Evolutionary conservation across 1,140 invertebrate species (phyloP).

Genomic region (Micrasema longulum): DNA sequence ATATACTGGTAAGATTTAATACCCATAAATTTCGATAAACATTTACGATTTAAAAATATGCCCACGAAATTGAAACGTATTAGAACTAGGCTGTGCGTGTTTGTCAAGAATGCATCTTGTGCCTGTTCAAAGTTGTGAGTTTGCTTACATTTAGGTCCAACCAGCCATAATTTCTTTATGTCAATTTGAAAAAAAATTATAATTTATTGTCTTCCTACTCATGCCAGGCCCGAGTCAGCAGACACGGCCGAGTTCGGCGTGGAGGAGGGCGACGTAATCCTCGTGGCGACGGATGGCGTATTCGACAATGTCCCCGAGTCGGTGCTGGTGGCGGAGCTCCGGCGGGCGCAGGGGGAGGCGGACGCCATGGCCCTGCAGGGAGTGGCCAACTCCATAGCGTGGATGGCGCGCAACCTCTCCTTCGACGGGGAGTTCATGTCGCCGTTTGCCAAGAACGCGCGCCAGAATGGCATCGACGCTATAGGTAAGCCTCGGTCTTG

Average conservation of each 20-base stretch:
- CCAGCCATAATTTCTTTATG: too few relatives aligned
- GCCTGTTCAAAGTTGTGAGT: too few relatives aligned
- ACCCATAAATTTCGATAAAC: too few relatives aligned
- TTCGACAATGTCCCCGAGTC: conserved; percentile 97
- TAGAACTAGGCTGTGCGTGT: too few relatives aligned
- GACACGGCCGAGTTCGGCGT: conserved; percentile 92
- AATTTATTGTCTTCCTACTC: too few relatives aligned
- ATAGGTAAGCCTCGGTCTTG: too few relatives aligned
- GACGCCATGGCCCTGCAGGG: conserved; percentile 83
- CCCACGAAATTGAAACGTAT: too few relatives aligned
- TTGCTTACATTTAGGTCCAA: too few relatives aligned
- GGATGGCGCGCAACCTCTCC: conserved; percentile 92
- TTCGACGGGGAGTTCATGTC: conserved; percentile 95
- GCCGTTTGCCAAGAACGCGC: conserved; percentile 93
- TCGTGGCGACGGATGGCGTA: conserved; percentile 96
- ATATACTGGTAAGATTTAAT: too few relatives aligned
- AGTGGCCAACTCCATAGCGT: conserved; percentile 93
- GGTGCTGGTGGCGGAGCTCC: conserved; percentile 85
- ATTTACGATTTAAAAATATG: too few relatives aligned
- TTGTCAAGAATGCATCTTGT: too few relatives aligned
- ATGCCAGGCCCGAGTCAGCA: conserved; percentile 87
- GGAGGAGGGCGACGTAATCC: conserved; percentile 94
- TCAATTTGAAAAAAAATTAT: too few relatives aligned
- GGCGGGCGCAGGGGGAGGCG: conserved; percentile 66
- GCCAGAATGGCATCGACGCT: conserved; percentile 92